Base-by-base conservation (phyloP, 2,888 invertebrate genomes). In the Erebia palarica region DNA sequence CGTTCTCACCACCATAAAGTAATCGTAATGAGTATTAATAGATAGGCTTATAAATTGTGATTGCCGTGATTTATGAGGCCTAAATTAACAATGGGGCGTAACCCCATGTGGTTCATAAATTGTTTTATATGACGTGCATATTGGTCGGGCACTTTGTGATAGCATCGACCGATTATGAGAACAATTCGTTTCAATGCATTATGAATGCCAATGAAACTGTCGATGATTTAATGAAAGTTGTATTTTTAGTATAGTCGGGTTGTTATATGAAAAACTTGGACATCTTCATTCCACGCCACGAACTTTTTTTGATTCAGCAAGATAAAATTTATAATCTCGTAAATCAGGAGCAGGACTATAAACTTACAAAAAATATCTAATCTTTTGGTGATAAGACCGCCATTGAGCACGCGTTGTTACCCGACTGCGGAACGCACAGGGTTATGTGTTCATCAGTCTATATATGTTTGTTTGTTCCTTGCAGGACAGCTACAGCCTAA, bases 31-130 rank as follows among this genome's bases (percentile, higher is more conserved):
- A 79, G 76, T 78, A 78, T 80, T 78, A 81, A 78, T 78, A 74
- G 76, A 78, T 78, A 74, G 76, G 36, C 55, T 79, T 78, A 80
- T 83, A 83, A 71, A 74, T 83, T 82, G 79, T 70, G 71, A 72
- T 74, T 66, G 74, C 67, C 49, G 71, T 76, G 77, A 80, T 80
- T 80, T 76, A 80, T 77, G 74, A 70, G 69, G 71, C 77, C 75
- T 84, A 85, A 87, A 88, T 82, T 84, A 83, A 86, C 83, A 83
- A 82, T 82, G 75, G 81, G 80, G 83, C 84, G 84, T 85, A 82
- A 82, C 76, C 80, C 81, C 80, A 83, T 80, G 81, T 79, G 76
- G 80, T 77, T 82, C 82, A 85, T 89, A 86, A 89, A 90, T 89
- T 88, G 85, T 86, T 88, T 86, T 84, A 87, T 67, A 68, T 69